Percentiles rank a stretch among this genome's conserved stretches.
Evolutionary conservation across 2,888 invertebrate genomes (phyloP).

Genomic region (Agriopis aurantiaria): DNA sequence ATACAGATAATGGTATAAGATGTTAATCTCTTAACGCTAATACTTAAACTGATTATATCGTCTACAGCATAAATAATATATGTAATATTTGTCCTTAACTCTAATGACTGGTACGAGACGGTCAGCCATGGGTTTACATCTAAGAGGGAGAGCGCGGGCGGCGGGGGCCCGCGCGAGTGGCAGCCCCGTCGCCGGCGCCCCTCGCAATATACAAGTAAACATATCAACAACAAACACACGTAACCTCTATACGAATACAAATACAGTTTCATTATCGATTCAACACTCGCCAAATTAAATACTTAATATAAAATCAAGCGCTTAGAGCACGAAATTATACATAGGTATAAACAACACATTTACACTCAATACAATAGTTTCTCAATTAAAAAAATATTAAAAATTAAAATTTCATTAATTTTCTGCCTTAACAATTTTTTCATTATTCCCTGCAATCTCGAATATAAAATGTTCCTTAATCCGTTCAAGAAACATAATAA

Average conservation of each 20-base stretch:
- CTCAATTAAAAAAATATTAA: conserved; percentile 43
- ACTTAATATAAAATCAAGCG: conserved; percentile 78
- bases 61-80: conserved; percentile 78
- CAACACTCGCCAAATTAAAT: conserved; percentile 71
- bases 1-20: conserved; percentile 83
- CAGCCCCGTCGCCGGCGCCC: background rate
- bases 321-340: conserved; percentile 76
- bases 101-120: conserved; percentile 82
- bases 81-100: conserved; percentile 62
- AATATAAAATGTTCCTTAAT: conserved; percentile 64
- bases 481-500: conserved; percentile 57
- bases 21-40: conserved; percentile 77
- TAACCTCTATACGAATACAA: conserved; percentile 56
- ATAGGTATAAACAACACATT: conserved; percentile 66
- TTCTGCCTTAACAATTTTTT: conserved; percentile 23
- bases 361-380: conserved; percentile 49
- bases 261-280: conserved; percentile 67
- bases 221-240: conserved; percentile 53
- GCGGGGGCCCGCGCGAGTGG: background rate
- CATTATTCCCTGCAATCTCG: conserved; percentile 54
- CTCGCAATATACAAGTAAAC: conserved; percentile 24
- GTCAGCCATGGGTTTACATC: conserved; percentile 74
- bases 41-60: conserved; percentile 72
- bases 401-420: conserved; percentile 61
- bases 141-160: conserved; percentile 53